Conservation (phyloP, 2,113 vertebrate species). For the Motacilla tschutschensis region DNA sequence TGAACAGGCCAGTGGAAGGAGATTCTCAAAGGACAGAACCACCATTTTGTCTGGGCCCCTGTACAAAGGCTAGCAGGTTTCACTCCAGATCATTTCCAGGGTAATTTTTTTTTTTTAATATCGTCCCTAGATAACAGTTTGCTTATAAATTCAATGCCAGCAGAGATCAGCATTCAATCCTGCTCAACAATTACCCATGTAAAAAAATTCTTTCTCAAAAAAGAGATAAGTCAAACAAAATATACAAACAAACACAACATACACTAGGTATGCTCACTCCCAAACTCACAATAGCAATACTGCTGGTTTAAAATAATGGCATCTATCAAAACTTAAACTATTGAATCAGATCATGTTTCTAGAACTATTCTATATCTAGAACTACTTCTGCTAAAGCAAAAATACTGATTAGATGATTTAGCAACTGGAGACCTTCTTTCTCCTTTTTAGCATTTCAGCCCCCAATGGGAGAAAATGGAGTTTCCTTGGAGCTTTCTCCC, state of each 20-base stretch:
- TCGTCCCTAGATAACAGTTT: not conserved
- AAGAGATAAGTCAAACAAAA: not conserved
- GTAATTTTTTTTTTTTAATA: not conserved
- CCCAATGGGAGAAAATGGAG: not conserved
- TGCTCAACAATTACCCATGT: not conserved
- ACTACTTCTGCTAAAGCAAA: not conserved
- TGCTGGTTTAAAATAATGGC: not conserved
- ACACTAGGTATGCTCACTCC: fast-evolving
- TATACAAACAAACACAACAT: not conserved
- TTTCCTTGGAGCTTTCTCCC: not conserved
- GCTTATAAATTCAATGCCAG: not conserved
- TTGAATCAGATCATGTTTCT: not conserved
- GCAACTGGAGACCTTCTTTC: not conserved
- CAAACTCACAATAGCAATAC: fast-evolving
- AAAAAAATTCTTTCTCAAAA: not conserved
- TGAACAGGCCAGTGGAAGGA: not conserved
- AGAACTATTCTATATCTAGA: not conserved
- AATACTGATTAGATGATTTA: not conserved
- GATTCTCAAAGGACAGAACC: not conserved
- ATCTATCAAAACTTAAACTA: not conserved
- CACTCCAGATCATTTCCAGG: not conserved
- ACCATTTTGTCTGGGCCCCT: fast-evolving
- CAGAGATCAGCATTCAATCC: not conserved
- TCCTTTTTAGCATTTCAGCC: not conserved
- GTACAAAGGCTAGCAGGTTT: not conserved